Conservation (phyloP, 2,888 invertebrate species). For the Pterobdella sp. region DNA sequence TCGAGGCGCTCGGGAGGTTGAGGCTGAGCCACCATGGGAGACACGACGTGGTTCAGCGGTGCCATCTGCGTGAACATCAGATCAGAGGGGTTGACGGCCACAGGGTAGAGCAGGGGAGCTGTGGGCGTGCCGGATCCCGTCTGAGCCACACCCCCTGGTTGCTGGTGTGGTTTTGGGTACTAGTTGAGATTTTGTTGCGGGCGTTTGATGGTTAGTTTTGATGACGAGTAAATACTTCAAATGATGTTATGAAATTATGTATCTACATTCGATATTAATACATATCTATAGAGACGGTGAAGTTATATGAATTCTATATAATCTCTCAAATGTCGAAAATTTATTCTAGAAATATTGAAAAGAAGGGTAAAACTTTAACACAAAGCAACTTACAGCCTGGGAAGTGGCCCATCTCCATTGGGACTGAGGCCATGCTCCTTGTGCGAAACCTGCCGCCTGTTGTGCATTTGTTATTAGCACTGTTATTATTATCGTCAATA, state of each 20-base stretch:
- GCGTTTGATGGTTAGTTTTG: no score
- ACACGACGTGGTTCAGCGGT: neutral
- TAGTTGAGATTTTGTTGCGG: no score
- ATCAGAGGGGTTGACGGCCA: conserved; percentile 17
- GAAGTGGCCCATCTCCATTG: conserved; percentile 26
- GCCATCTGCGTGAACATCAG: conserved; percentile 27
- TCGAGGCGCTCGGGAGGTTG: neutral
- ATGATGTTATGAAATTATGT: no score
- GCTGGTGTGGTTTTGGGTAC: neutral
- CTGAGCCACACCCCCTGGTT: neutral
- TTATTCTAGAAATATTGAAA: neutral
- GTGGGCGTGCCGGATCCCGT: neutral
- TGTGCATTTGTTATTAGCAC: neutral
- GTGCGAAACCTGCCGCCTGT: conserved; percentile 26
- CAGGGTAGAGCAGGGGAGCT: conserved; percentile 20
- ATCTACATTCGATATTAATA: no score
- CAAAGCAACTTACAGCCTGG: neutral
- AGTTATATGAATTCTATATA: no score
- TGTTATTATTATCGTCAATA: no score
- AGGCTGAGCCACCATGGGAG: neutral
- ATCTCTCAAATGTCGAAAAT: no score
- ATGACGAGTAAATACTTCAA: no score
- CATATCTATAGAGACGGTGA: no score
- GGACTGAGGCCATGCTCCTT: conserved; percentile 21
- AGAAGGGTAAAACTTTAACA: neutral